phyloP scores from a whole-genome alignment of 2,797 vertebrate genomes.

The Acanthurus lineatus region DNA sequence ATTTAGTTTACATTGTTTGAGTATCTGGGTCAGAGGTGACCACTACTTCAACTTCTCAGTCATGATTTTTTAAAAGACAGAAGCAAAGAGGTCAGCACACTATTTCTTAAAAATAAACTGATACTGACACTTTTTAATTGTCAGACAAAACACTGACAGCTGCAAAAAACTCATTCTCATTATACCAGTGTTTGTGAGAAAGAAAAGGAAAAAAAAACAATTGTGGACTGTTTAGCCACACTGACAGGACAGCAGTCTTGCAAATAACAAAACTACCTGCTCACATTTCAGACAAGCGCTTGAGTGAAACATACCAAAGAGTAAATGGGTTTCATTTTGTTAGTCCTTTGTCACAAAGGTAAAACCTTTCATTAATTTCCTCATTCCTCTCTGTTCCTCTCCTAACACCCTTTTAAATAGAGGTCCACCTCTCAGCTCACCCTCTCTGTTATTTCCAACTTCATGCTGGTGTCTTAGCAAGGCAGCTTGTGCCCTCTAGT shows the following conservation, averaged over 20 bases:
- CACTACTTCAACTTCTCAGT: neutral
- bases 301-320: conserved; percentile 13
- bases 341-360: conserved; percentile 22
- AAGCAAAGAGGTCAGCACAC: conserved; percentile 24
- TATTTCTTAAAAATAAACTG: conserved; percentile 41
- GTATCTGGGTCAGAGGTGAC: conserved; percentile 24
- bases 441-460: conserved; percentile 32
- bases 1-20: conserved; percentile 4
- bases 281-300: neutral
- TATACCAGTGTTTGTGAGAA: conserved; percentile 16
- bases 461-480: conserved; percentile 57
- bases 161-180: conserved; percentile 15
- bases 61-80: conserved; percentile 15
- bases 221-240: neutral
- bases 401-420: conserved; percentile 10
- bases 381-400: conserved; percentile 13
- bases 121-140: conserved; percentile 34
- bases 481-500: conserved; percentile 88
- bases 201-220: neutral
- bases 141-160: conserved; percentile 30
- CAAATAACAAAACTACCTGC: conserved; percentile 4
- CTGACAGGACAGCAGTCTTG: neutral
- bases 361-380: conserved; percentile 13
- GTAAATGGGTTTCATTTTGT: conserved; percentile 32
- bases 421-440: conserved; percentile 26